Base-by-base conservation (phyloP, 1,140 invertebrate genomes). In the Dreissena rostriformis region DNA sequence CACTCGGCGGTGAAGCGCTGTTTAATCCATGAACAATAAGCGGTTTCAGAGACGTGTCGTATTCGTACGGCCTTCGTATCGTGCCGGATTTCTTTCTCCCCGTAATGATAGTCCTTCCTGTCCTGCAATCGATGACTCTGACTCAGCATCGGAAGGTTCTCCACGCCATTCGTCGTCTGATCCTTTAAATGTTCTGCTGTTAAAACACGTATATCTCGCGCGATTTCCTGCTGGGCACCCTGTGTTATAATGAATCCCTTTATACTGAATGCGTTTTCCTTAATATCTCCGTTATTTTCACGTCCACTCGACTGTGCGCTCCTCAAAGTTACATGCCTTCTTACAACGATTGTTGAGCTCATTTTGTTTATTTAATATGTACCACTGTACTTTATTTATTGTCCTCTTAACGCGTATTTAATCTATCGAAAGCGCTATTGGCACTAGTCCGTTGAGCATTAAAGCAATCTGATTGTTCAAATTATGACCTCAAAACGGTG, bases 71-170 rank as follows among this genome's bases (percentile, higher is more conserved):
- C 8, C 49, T 26, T 65, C 55, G 55, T 15, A 82, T 82, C 6
- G 70, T 74, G n/a, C 57, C 57, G 12, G 29, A 11, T n/a, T 26
- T 82, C 71, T 15, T 49, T 49, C 17, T 22, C 26, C n/a, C 49
- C 29, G 22, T 61, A 61, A 24, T 61, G 57, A 19, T 4, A 24
- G 8, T 17, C 71, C n/a, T 22, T 53, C 52, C 49, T 28, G n/a
- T 67, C 22, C 17, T 26, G 7, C 51, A 39, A 55, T 26, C 72
- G 29, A 17, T 29, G 19, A 53, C 79, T 82, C 24, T 74, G 55
- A 52, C 66, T 19, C 65, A 73, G 79, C 24, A 73, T 53, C n/a
- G 79, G 79, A 39, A 82, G 28, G 55, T 74, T 82, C 0, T 53
- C 67, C 26, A 66, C 79, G 28, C n/a, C 22, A 11, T 68, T 19